Evolutionary conservation across 2,888 invertebrate genomes (phyloP), one percentile per base, ranked within the genome.

Genomic region (Allygus modestus): DNA sequence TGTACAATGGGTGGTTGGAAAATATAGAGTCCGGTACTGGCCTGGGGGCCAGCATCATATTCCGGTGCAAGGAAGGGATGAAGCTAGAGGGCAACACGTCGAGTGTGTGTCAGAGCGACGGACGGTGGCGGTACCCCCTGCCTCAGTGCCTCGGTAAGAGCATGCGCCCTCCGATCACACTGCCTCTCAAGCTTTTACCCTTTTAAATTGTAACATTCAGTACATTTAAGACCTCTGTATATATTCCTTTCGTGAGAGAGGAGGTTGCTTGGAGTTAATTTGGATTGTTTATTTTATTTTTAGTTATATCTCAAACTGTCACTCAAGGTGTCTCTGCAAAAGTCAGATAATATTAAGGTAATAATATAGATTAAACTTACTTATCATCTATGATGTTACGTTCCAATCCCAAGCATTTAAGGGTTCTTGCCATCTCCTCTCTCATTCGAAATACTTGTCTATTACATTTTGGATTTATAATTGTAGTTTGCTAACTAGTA

Each of bases 1-100:
- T 99, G 11, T 97, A 97, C 93, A 99, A 99, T 89, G 99, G 99
- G 2, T 99, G 98, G 96, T 93, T 95, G 88, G 97, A 97, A 91
- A 97, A 97, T 89, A 96, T 96, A 85, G 97, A 97, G 88, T 94
- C 94, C 43, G 97, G 97, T 33, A 98, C 98, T 2, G 97, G 96
- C 0, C 92, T 98, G 37, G 98, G 98, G 0, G 96, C 98, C 0
- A 97, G 97, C 86, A 94, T 98, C 86, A 97, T 97, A 89, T 99
- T 97, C 91, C 94, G 98, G 86, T 99, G 99, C 90, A 95, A 97
- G 89, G 96, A 97, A 85, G 96, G 96, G 86, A 98, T 98, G 96
- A 94, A 94, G 88, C 94, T 98, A 90, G 95, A 96, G 87, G 98
- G 98, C 0, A 94, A 96, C 88, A 94, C 96, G 0, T 97, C 97